Conservation (phyloP, 2,888 invertebrate species). For the Homarus gammarus region DNA sequence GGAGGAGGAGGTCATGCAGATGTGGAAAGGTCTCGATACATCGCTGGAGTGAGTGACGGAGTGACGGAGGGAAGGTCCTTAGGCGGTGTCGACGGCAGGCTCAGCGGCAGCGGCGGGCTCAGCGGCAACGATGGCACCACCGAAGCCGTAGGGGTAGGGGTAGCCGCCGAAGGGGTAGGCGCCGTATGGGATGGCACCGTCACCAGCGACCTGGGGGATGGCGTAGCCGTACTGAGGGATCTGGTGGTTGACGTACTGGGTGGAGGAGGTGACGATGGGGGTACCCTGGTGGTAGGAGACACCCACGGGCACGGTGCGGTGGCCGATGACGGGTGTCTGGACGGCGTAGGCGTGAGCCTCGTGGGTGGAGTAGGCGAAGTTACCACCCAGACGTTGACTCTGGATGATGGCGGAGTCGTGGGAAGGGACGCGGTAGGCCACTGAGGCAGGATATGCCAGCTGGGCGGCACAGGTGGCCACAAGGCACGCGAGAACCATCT, state of each 20-base stretch:
- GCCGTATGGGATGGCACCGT: neutral
- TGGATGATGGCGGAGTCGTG: conserved; percentile 82
- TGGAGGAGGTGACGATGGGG: conserved; percentile 77
- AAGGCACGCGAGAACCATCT: conserved; percentile 61
- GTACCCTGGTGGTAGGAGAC: conserved; percentile 78
- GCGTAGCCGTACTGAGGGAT: conserved; percentile 84
- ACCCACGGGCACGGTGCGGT: conserved; percentile 78
- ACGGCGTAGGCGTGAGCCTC: conserved; percentile 82
- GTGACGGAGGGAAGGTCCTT: neutral
- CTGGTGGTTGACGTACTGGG: conserved; percentile 83
- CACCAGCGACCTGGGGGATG: conserved; percentile 80
- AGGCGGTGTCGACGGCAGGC: conserved; percentile 6
- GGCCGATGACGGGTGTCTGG: conserved; percentile 79
- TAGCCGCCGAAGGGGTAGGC: neutral
- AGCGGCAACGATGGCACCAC: neutral
- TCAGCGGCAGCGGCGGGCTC: neutral
- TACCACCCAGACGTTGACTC: conserved; percentile 81
- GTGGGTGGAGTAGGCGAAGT: conserved; percentile 82
- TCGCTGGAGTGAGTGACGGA: neutral
- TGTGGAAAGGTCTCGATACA: neutral
- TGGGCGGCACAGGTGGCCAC: conserved; percentile 76
- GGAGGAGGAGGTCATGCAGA: neutral
- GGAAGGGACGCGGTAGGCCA: conserved; percentile 80
- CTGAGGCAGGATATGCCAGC: conserved; percentile 76
- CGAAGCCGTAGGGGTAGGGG: neutral